phyloP scores from a whole-genome alignment of 2,888 invertebrate species.

The Andrena bucephala region DNA sequence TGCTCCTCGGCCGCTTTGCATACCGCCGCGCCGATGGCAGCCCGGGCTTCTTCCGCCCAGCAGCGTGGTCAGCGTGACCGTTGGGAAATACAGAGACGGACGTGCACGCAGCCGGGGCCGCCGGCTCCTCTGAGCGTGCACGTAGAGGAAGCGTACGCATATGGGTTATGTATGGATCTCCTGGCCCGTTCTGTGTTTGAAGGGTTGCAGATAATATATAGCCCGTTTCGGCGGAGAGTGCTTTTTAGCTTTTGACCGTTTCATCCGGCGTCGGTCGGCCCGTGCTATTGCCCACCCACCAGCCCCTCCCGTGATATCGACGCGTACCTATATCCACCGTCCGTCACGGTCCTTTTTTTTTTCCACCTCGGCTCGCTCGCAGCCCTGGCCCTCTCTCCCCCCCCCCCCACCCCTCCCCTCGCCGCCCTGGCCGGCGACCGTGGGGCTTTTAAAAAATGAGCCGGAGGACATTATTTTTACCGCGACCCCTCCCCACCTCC shows the following conservation, averaged over 20 bases:
- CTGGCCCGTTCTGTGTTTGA: constrained; percentile 74
- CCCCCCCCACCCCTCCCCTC: not conserved
- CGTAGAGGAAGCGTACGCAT: constrained; percentile 56
- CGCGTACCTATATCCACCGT: constrained; percentile 73
- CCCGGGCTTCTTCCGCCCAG: too few species aligned
- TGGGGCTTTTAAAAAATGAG: constrained; percentile 78
- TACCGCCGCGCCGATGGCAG: too few species aligned
- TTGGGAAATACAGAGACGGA: too few species aligned
- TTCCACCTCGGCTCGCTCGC: constrained; percentile 69
- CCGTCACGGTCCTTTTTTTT: constrained; percentile 77
- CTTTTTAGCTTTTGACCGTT: constrained; percentile 81
- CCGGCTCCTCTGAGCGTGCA: not conserved
- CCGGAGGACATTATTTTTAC: constrained; percentile 80
- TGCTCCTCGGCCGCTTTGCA: too few species aligned
- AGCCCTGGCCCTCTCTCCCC: constrained; percentile 32
- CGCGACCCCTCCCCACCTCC: constrained; percentile 55
- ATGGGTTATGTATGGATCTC: constrained; percentile 72
- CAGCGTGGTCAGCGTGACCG: too few species aligned
- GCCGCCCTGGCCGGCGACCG: constrained; percentile 19
- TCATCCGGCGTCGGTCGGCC: constrained; percentile 69
- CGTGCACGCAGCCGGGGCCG: too few species aligned
- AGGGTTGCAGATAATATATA: constrained; percentile 78
- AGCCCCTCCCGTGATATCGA: constrained; percentile 67
- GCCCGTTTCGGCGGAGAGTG: constrained; percentile 70
- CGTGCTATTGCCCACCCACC: constrained; percentile 67